phyloP scores from a whole-genome alignment of 2,888 invertebrate species.

The Drosophila nigritarsus region DNA sequence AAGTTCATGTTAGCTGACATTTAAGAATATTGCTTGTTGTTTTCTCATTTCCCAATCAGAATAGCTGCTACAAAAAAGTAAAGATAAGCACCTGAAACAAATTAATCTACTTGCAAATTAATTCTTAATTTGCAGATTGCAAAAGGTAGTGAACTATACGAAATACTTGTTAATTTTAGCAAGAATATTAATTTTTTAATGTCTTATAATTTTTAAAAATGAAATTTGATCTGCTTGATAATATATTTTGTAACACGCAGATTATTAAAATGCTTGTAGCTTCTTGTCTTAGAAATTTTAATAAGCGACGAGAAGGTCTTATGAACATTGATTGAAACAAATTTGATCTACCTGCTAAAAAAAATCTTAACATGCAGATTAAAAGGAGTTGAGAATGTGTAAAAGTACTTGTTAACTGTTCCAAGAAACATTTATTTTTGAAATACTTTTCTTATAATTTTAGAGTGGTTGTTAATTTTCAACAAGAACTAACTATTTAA shows the following conservation, averaged over 20 bases:
- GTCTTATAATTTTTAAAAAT: not conserved
- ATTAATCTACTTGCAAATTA: not conserved
- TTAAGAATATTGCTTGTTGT: slow-evolving; percentile 12
- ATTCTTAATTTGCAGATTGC: not conserved
- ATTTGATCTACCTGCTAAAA: not conserved
- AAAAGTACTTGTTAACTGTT: not conserved
- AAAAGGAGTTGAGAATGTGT: not conserved
- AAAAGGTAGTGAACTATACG: not conserved
- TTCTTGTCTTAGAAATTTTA: not conserved
- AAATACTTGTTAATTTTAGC: not conserved
- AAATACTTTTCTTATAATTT: not conserved
- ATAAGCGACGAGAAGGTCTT: not conserved
- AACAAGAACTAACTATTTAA: not conserved
- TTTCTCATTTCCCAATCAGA: not conserved
- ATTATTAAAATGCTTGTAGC: not conserved
- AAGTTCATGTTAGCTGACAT: not conserved
- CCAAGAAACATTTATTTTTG: not conserved
- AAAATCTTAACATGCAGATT: not conserved
- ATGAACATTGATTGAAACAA: not conserved
- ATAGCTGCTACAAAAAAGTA: not conserved
- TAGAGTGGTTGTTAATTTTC: not conserved
- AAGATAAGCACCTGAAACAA: too few relatives aligned
- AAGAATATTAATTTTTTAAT: not conserved
- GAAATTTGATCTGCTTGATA: not conserved
- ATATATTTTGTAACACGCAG: not conserved